Evolutionary conservation across 2,888 invertebrate genomes (phyloP), one percentile per base, ranked within the genome.

Genomic region (Lasioglossum malachurum): DNA sequence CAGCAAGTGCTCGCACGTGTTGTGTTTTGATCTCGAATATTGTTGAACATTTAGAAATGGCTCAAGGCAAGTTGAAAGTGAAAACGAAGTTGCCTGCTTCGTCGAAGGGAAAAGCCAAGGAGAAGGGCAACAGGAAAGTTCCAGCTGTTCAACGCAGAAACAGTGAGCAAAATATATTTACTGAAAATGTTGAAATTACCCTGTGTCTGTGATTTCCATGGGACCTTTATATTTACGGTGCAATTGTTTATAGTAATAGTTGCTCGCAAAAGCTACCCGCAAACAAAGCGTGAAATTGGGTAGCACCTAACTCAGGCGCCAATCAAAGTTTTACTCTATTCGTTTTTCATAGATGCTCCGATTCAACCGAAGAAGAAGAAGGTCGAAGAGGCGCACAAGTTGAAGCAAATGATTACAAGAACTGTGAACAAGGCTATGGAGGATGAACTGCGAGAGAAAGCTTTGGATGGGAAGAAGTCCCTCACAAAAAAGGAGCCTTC

Each of bases 361-460:
- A 96, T 96, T 35, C 96, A 96, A 82, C 96, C 97, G 60, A 97
- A 97, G 92, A 97, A 97, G 91, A 93, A 95, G 27, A 96, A 96
- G 82, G 95, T 96, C 44, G 95, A 96, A 77, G 97, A 97, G 93
- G 94, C 96, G 0, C 96, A 96, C 89, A 97, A 97, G 92, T 95
- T 97, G 93, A 97, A 97, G 92, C 96, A 96, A 87, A 96, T 96
- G 80, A 96, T 97, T 23, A 96, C 97, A 10, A 97, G 97, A 95
- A 97, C 97, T 93, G 97, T 97, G n/a, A 97, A 97, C 93, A 96
- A 96, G 92, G 96, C 96, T 4, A 96, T 97, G 76, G 97, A 97
- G 94, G 95, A 97, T 88, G 97, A 97, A 94, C 95, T 97, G 73
- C 95, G 97, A 76, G 96, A 96, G 2, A 94, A 96, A 83, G 97